Evolutionary conservation across 2,113 vertebrate species (phyloP), one percentile per base, ranked within the genome.

Genomic region (Mastomys coucha): DNA sequence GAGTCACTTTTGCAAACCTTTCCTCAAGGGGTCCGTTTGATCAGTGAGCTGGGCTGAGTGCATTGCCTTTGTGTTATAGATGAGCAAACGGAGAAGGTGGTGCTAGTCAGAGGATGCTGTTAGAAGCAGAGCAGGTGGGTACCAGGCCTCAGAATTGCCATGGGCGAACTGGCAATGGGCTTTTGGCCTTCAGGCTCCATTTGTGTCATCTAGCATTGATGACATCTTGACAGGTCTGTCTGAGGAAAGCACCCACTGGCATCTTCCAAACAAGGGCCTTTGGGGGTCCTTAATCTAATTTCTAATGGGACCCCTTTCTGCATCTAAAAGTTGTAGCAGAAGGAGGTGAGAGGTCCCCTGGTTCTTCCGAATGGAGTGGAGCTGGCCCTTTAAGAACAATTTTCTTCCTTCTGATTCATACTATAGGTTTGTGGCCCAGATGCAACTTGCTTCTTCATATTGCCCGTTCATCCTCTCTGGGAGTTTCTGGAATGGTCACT

Each of bases 401-500:
- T 42, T 10, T 39, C 87, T 49, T 51, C 45, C 7, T 89, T 63
- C 24, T n/a, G 73, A 24, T 45, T 22, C 26, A 7, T 1, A 12
- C 10, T 58, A 5, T 65, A 70, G n/a, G 63, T 13, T 12, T 36
- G n/a, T 60, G 91, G 42, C 28, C 65, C 39, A 42, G 22, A 60
- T 19, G 22, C 5, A 3, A 33, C 53, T 76, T 72, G 73, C 19
- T 88, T 56, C 26, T 56, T 19, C 63, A 51, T 14, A 31, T 49
- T 36, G 56, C 58, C 60, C 72, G 20, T 58, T 85, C 85, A 20
- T 72, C 82, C 70, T 88, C 91, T 76, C 77, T n/a, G 24, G 42
- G 31, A 42, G 63, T n/a, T 77, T 72, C 87, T 60, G 80, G 63
- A 88, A 20, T 72, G 75, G 93, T 75, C 94, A 81, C 53, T 77